Conservation (phyloP, 92 coral and sea anemone genomes). For the Porites rus region DNA sequence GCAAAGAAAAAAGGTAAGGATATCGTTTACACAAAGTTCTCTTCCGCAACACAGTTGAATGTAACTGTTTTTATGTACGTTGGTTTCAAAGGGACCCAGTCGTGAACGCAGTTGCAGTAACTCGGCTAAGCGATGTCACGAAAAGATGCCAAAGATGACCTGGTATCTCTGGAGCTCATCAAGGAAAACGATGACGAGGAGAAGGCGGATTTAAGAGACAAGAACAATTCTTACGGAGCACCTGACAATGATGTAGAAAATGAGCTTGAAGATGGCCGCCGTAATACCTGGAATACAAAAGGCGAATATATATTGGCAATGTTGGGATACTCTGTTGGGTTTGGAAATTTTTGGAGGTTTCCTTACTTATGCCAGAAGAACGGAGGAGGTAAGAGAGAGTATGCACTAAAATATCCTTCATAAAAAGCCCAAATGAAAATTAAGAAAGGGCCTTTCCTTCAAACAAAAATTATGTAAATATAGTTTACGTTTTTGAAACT, state of each 20-base stretch:
- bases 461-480: no score
- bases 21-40: no score
- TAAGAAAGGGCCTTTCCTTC: no score
- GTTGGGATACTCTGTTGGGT: conserved; percentile 73
- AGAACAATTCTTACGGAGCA: background rate
- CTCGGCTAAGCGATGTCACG: conserved; percentile 18
- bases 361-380: conserved; percentile 77
- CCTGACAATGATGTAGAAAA: background rate
- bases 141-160: background rate
- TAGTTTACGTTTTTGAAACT: no score
- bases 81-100: background rate
- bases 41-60: no score
- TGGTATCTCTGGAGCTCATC: conserved; percentile 3
- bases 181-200: background rate
- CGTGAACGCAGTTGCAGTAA: background rate
- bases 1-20: no score
- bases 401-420: background rate
- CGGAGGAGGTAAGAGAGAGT: conserved; percentile 66
- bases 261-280: conserved; percentile 25
- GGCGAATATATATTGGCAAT: conserved; percentile 65
- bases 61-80: background rate
- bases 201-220: background rate
- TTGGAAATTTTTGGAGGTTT: conserved; percentile 77
- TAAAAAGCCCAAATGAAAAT: no score
- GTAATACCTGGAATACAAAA: conserved; percentile 62